phyloP scores from a whole-genome alignment of 2,797 vertebrate species.

The Octomys mimax region DNA sequence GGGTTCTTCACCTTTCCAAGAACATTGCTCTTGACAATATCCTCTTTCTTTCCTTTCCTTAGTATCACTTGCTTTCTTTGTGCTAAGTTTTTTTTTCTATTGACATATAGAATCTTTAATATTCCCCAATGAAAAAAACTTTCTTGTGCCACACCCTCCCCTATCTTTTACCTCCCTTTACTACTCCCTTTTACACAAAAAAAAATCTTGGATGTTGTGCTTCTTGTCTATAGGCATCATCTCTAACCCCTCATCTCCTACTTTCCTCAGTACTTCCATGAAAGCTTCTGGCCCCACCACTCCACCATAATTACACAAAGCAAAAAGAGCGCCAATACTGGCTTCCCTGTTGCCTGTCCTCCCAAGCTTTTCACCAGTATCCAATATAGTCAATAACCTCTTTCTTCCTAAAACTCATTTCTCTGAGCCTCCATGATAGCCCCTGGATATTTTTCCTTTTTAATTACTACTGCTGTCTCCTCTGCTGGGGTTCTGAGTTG shows the following conservation, averaged over 20 bases:
- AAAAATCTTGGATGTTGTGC: not conserved
- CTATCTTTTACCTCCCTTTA: not conserved
- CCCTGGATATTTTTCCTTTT: not conserved
- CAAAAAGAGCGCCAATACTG: not conserved
- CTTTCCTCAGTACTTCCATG: not conserved
- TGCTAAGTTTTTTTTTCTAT: constrained; percentile 1
- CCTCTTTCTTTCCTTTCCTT: not conserved
- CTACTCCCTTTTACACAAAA: not conserved
- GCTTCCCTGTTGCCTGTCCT: not conserved
- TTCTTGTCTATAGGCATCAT: not conserved
- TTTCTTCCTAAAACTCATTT: constrained; percentile 22
- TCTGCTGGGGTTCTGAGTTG: not conserved
- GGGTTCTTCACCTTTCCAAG: constrained; percentile 11
- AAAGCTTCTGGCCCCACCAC: not conserved
- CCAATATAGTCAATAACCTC: not conserved
- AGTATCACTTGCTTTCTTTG: constrained; percentile 13
- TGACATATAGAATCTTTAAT: constrained; percentile 10
- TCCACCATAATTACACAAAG: not conserved
- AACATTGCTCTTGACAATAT: constrained; percentile 33
- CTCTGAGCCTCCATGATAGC: not conserved
- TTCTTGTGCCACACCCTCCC: not conserved
- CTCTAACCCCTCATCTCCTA: not conserved
- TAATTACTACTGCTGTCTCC: not conserved
- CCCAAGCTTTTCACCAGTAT: not conserved
- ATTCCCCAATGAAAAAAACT: not conserved